Conservation (phyloP, 2,888 invertebrate genomes). For the Pristionchus entomophagus region DNA sequence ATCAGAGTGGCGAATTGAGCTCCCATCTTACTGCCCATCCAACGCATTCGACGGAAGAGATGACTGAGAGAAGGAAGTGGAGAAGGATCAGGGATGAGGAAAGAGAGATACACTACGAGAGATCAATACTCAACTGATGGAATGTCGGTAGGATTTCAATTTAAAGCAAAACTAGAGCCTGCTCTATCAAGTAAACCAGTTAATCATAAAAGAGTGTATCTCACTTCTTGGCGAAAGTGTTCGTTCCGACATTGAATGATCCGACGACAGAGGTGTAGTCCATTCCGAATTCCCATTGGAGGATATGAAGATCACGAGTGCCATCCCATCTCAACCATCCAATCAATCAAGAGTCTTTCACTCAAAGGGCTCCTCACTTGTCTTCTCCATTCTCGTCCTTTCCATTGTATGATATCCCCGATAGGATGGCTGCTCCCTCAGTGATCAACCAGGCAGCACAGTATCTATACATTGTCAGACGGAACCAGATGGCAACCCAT, state of each 20-base stretch:
- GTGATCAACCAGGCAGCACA: constrained; percentile 44
- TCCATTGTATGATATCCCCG: constrained; percentile 90
- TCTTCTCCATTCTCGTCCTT: constrained; percentile 76
- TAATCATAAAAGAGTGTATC: constrained; percentile 63
- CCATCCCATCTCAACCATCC: constrained; percentile 88
- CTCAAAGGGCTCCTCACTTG: constrained; percentile 45
- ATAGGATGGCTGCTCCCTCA: constrained; percentile 80
- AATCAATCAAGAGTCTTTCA: not conserved
- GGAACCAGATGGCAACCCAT: constrained; percentile 74
- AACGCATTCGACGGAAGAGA: constrained; percentile 92
- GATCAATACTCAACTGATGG: no score
- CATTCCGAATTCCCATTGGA: constrained; percentile 86
- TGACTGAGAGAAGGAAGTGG: constrained; percentile 77
- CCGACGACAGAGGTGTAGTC: constrained; percentile 87
- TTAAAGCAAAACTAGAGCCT: not conserved
- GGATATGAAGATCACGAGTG: constrained; percentile 89
- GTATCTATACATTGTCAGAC: constrained; percentile 67
- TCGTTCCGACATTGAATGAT: constrained; percentile 96
- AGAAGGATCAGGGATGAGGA: no score
- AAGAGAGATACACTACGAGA: no score
- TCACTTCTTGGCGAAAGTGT: constrained; percentile 90
- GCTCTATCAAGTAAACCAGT: not conserved
- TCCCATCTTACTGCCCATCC: constrained; percentile 86
- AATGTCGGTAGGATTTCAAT: no score
- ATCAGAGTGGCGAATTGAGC: constrained; percentile 88